Percentiles rank a stretch among this genome's conserved stretches.
Conservation (phyloP, 2,888 invertebrate genomes). For the Microplitis manilae region DNA sequence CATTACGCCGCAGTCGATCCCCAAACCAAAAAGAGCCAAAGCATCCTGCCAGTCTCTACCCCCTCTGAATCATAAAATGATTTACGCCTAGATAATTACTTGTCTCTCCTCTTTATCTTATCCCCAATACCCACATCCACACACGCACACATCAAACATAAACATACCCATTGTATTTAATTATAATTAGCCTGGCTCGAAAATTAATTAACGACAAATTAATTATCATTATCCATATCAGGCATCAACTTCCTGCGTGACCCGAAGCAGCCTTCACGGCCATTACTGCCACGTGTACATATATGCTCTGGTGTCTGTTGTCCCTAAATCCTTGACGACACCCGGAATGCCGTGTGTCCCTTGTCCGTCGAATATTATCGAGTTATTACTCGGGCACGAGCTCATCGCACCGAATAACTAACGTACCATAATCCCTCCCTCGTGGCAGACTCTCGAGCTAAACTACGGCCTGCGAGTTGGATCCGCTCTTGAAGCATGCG, state of each 20-base stretch:
- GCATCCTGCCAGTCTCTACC: background rate
- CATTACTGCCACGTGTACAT: background rate
- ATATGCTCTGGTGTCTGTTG: background rate
- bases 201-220: constrained; percentile 18
- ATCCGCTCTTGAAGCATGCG: background rate
- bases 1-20: constrained; percentile 56
- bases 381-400: background rate
- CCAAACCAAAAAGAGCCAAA: constrained; percentile 30
- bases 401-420: constrained; percentile 1
- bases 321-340: background rate
- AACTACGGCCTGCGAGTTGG: background rate
- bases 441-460: background rate
- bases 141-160: too few relatives aligned
- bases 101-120: background rate
- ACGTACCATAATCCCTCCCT: background rate
- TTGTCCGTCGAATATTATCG: background rate
- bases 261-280: background rate
- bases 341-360: background rate
- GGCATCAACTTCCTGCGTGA: constrained; percentile 7
- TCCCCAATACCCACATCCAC: too few relatives aligned
- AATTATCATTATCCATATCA: constrained; percentile 11
- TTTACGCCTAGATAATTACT: background rate
- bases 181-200: background rate
- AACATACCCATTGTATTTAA: too few relatives aligned
- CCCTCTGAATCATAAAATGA: background rate